Base-by-base conservation (phyloP, 1,140 invertebrate species). In the Piezodorus guildinii region DNA sequence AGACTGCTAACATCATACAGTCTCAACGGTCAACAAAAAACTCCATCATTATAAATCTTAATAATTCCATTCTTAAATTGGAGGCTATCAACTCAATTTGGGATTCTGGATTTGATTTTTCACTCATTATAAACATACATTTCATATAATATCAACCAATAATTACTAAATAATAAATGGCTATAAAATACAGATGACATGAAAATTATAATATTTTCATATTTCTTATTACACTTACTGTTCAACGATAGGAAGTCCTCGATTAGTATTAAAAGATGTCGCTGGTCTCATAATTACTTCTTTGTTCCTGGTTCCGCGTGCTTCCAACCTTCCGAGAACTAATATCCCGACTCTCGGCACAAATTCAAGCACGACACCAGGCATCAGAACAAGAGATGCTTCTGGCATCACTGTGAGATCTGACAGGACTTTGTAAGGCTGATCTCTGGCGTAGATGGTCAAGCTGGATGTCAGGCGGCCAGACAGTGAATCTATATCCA, bases 321-420 rank as follows among this genome's bases (percentile, higher is more conserved):
- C 95, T 25, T 68, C 23, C n/a, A 99, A 75, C 2, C 86, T 87
- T 0, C 97, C 97, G 60, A 99, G 77, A 6, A 98, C 95, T 12
- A 99, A 77, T 66, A 99, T 95, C 0, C 96, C 95, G 67, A 99
- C 91, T 77, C 95, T 96, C 3, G 96, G 94, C 56, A 87, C 86
- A 75, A 99, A 97, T 76, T 97, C 92, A 72, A 99, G 78, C 3
- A 86, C 81, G 1, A 96, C 94, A 8, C 94, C 95, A 4, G 94
- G 87, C 63, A 85, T 82, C 64, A 99, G 93, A 0, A 83, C 86
- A 3, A 99, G 74, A 3, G 86, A 93, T 0, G 83, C 82, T 65
- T 83, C 86, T 0, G 96, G 95, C 95, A 99, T 97, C 0, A 99
- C 84, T 0, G 96, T 99, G 4, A 99, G 82, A 74, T 99, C 97